A percentile compares a stretch with the other conserved stretches of the same genome.
Evolutionary conservation across 2,113 vertebrate species (phyloP).

Genomic region (Psittacula cyanocephala): DNA sequence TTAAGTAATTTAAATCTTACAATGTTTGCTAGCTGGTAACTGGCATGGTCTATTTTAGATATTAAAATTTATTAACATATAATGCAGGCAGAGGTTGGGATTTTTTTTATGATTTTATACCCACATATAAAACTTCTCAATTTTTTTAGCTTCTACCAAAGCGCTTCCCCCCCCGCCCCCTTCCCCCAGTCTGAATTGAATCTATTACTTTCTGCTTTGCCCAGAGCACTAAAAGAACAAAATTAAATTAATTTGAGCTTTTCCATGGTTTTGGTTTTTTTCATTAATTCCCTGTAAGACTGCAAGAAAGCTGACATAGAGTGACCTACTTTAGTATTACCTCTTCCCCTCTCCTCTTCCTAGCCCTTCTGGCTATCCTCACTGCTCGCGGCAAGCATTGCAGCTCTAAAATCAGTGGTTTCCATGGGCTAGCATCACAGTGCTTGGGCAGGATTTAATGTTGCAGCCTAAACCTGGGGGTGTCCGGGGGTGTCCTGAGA

Average conservation of each 20-base stretch:
- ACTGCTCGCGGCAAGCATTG: not conserved
- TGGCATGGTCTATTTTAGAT: not conserved
- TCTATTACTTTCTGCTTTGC: not conserved
- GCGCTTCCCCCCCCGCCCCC: not conserved
- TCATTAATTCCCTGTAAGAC: not conserved
- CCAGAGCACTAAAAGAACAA: constrained; percentile 5
- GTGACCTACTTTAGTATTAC: not conserved
- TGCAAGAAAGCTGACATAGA: not conserved
- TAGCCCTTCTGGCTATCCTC: not conserved
- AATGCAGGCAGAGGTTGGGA: not conserved
- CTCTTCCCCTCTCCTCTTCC: not conserved
- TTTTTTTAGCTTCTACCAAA: not conserved
- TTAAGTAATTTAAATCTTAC: not conserved
- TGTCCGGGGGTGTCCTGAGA: not conserved
- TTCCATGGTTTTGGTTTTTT: not conserved
- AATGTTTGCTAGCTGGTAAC: not conserved
- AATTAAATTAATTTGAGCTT: constrained; percentile 24
- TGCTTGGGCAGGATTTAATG: not conserved
- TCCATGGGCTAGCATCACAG: not conserved
- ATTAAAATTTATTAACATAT: not conserved
- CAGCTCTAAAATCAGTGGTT: not conserved
- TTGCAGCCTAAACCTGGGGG: not conserved
- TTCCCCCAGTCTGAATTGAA: not conserved
- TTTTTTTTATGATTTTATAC: not conserved
- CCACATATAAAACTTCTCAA: not conserved